These are phyloP conservation scores for Tribolium freemani DNA, from an alignment of 2,888 invertebrate species.

Conservation along the genomic window DNA sequence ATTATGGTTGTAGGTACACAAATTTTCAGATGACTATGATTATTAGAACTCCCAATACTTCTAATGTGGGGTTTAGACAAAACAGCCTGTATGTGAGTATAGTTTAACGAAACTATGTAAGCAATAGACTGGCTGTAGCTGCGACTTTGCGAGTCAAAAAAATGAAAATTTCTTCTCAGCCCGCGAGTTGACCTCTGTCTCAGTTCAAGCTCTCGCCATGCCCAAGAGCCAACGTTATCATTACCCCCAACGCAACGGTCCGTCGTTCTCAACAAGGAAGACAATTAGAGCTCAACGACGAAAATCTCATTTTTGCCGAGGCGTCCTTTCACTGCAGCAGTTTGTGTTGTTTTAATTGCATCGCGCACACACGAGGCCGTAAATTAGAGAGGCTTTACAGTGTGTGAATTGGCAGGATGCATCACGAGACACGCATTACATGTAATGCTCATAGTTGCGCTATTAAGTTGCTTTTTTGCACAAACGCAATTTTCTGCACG, in stretches of 20 bases:
- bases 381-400: slow-evolving; percentile 44
- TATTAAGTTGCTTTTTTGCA: slow-evolving; percentile 46
- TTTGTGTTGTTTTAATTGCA: slow-evolving; percentile 16
- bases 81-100: no score
- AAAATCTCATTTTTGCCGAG: not conserved
- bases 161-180: not conserved
- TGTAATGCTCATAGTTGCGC: slow-evolving; percentile 50
- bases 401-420: slow-evolving; percentile 48
- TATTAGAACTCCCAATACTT: no score
- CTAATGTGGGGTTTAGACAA: no score
- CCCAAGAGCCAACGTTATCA: not conserved
- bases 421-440: slow-evolving; percentile 53
- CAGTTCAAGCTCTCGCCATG: not conserved
- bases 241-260: not conserved
- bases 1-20: no score
- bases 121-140: no score
- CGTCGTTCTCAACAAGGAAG: not conserved
- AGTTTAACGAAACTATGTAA: no score
- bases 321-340: not conserved
- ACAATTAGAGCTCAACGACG: not conserved
- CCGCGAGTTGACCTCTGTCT: not conserved
- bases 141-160: not conserved
- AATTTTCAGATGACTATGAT: no score
- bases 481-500: slow-evolving; percentile 53
- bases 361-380: slow-evolving; percentile 19